Percentiles rank a stretch among this genome's conserved stretches.
Conservation (phyloP, 2,797 vertebrate species). For the Rhabdomys pumilio region DNA sequence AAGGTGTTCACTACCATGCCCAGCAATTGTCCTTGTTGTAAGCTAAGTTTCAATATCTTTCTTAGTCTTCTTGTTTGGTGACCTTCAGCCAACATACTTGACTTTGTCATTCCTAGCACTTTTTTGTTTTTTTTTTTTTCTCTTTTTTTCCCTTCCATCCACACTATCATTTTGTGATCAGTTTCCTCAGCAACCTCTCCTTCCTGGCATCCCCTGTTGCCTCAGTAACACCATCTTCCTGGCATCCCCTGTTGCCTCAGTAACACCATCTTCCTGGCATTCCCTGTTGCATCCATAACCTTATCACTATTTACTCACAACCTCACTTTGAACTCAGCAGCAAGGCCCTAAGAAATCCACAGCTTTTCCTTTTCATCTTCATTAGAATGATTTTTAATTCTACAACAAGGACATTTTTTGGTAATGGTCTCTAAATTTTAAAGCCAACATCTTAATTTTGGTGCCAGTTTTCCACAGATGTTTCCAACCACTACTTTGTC, state of each 20-base stretch:
- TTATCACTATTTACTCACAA: slow-evolving; percentile 24
- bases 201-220: neutral
- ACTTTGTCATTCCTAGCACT: neutral
- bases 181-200: neutral
- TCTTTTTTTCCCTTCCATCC: neutral
- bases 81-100: neutral
- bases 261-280: slow-evolving; percentile 52
- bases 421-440: neutral
- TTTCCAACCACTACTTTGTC: slow-evolving; percentile 32
- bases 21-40: neutral
- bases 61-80: neutral
- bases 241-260: slow-evolving; percentile 24
- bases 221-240: neutral
- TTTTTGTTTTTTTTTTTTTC: neutral
- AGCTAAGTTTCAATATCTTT: neutral
- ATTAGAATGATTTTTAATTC: slow-evolving; percentile 62
- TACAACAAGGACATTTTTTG: slow-evolving; percentile 58
- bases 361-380: slow-evolving; percentile 66
- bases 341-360: slow-evolving; percentile 55
- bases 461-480: slow-evolving; percentile 42
- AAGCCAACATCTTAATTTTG: slow-evolving; percentile 61
- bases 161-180: neutral
- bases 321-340: slow-evolving; percentile 59
- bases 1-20: neutral
- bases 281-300: no score